Evolutionary conservation across 2,888 invertebrate species (phyloP).

Genomic region (Leptinotarsa juncta): DNA sequence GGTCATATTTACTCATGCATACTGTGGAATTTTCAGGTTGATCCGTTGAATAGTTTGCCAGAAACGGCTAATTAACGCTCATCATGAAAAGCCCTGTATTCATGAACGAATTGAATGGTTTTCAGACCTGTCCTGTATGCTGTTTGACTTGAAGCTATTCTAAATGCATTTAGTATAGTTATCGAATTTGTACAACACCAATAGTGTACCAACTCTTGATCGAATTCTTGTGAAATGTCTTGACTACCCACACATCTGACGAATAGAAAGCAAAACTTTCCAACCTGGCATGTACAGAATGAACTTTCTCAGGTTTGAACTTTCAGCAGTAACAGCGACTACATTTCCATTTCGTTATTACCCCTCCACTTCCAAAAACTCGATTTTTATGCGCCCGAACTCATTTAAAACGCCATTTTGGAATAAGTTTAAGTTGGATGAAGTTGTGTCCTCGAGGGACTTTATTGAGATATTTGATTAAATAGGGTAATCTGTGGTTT

Average conservation of each 20-base stretch:
- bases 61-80: too few relatives aligned
- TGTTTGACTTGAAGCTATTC: too few relatives aligned
- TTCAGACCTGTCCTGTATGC: too few relatives aligned
- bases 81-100: too few relatives aligned
- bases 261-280: neutral
- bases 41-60: too few relatives aligned
- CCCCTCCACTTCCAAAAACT: neutral
- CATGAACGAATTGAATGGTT: too few relatives aligned
- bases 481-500: constrained; percentile 12
- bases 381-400: neutral
- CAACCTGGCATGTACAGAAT: neutral
- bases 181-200: too few relatives aligned
- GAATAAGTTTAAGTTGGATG: constrained; percentile 11
- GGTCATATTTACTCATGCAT: too few relatives aligned
- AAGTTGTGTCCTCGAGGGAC: neutral
- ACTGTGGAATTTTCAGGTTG: too few relatives aligned
- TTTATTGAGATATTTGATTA: constrained; percentile 9
- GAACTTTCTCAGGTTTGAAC: neutral
- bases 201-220: neutral
- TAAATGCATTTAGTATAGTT: too few relatives aligned
- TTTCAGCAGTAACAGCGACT: neutral
- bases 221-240: too few relatives aligned
- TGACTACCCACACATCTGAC: too few relatives aligned
- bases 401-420: constrained; percentile 8
- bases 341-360: constrained; percentile 3